A percentile compares a stretch with the other conserved stretches of the same genome.
Evolutionary conservation across 2,888 invertebrate genomes (phyloP).

Genomic region (Pasiphila rectangulata): DNA sequence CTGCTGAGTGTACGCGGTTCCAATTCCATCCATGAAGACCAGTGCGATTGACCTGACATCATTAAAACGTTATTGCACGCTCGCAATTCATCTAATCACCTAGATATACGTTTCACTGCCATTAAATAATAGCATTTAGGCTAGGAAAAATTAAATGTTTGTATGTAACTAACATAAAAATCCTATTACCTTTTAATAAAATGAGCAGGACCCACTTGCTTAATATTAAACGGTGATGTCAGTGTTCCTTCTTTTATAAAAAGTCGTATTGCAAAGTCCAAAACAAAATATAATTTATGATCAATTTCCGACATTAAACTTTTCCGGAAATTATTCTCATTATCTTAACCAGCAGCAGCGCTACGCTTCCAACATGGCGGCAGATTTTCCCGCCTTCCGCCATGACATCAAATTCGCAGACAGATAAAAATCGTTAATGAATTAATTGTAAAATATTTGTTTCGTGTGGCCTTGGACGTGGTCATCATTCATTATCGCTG

Average conservation of each 20-base stretch:
- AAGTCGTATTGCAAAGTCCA: too few relatives aligned
- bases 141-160: too few relatives aligned
- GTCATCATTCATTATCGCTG: slow-evolving; percentile 65
- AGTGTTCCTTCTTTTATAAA: too few relatives aligned
- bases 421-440: slow-evolving; percentile 42
- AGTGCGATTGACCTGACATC: slow-evolving; percentile 34
- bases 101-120: slow-evolving; percentile 4
- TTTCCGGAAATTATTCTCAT: slow-evolving; percentile 60
- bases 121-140: slow-evolving; percentile 6
- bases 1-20: slow-evolving; percentile 23
- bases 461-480: slow-evolving; percentile 68
- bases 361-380: slow-evolving; percentile 48
- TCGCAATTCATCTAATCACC: slow-evolving; percentile 15
- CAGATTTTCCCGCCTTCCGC: slow-evolving; percentile 29
- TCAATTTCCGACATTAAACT: slow-evolving; percentile 62
- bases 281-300: too few relatives aligned
- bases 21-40: slow-evolving; percentile 29
- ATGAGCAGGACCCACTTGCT: too few relatives aligned
- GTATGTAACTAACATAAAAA: too few relatives aligned
- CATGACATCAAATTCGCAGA: slow-evolving; percentile 20
- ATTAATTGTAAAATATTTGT: slow-evolving; percentile 63
- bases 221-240: too few relatives aligned
- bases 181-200: too few relatives aligned
- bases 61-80: slow-evolving; percentile 26
- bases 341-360: slow-evolving; percentile 53